Evolutionary conservation across 1,140 invertebrate genomes (phyloP).

Genomic region (Idris sp.): DNA sequence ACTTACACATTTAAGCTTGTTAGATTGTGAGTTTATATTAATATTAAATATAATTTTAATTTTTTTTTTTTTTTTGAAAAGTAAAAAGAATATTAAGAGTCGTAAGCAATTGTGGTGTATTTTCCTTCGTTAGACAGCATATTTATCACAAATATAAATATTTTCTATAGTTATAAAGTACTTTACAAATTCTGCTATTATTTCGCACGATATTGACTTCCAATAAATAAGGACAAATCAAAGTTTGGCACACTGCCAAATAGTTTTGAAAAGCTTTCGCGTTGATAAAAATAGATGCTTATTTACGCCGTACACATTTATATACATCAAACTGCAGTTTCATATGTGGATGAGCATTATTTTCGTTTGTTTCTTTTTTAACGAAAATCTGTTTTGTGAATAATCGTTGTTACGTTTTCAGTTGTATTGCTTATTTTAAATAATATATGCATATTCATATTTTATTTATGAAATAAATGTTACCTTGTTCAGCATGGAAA

Average conservation of each 20-base stretch:
- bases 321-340: slow-evolving; percentile 27
- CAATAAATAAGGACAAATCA: slow-evolving; percentile 50
- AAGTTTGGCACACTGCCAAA: slow-evolving; percentile 41
- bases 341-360: slow-evolving; percentile 29
- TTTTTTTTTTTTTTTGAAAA: no score
- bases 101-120: no score
- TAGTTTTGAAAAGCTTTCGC: slow-evolving; percentile 37
- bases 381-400: slow-evolving; percentile 20
- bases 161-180: slow-evolving; percentile 12
- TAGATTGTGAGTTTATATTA: no score
- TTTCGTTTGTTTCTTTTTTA: slow-evolving; percentile 16
- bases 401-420: slow-evolving; percentile 9
- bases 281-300: slow-evolving; percentile 45
- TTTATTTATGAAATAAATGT: no score
- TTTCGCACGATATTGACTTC: slow-evolving; percentile 42
- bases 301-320: slow-evolving; percentile 39
- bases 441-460: neutral
- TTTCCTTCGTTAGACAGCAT: no score
- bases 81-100: neutral
- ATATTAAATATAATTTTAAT: no score
- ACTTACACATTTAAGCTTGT: no score
- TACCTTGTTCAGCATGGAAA: no score
- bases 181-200: slow-evolving; percentile 25
- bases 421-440: neutral
- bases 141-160: slow-evolving; percentile 12